Conservation (phyloP, 2,113 vertebrate genomes). For the Hyperoodon ampullatus region DNA sequence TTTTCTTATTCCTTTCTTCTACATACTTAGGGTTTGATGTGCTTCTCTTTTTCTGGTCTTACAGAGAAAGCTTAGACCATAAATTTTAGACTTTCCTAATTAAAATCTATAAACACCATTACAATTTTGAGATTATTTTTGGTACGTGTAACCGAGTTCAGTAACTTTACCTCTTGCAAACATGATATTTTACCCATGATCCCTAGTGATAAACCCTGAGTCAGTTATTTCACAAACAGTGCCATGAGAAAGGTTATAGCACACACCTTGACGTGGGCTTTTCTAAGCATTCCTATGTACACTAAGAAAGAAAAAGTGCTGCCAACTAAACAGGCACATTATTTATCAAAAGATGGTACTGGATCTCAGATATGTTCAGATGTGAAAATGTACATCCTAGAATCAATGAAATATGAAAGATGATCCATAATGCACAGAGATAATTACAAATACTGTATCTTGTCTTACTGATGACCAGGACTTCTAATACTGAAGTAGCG, state of each 20-base stretch:
- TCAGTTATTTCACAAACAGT: neutral
- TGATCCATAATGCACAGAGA: too few species aligned
- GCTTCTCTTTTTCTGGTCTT: neutral
- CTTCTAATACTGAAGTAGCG: neutral
- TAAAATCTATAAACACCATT: neutral
- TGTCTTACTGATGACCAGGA: neutral
- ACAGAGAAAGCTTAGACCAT: neutral
- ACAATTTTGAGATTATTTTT: neutral
- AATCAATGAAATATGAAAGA: neutral
- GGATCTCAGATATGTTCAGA: neutral
- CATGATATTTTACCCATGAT: neutral
- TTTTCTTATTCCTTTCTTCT: neutral
- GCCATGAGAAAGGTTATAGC: neutral
- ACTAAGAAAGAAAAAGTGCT: neutral
- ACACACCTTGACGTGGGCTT: neutral
- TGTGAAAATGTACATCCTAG: neutral
- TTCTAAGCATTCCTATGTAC: neutral
- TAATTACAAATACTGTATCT: neutral
- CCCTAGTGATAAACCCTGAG: neutral
- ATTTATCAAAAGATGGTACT: neutral
- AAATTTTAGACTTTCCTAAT: neutral
- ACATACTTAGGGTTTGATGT: neutral
- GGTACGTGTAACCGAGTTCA: neutral
- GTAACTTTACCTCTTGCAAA: neutral
- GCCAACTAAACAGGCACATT: neutral